Evolutionary conservation across 2,113 vertebrate genomes (phyloP), one percentile per base, ranked within the genome.

Genomic region (Sprattus sprattus): DNA sequence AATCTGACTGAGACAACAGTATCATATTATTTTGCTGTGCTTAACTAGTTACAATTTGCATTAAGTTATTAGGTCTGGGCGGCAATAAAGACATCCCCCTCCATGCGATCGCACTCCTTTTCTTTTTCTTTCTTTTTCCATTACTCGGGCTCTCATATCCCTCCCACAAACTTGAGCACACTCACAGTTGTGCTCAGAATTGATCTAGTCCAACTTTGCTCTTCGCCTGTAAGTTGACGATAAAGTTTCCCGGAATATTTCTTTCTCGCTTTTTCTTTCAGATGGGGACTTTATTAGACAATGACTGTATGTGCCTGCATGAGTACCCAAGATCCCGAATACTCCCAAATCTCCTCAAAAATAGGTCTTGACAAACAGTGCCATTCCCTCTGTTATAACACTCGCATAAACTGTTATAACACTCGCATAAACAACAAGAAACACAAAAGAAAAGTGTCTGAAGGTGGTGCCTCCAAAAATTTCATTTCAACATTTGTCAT

Each of bases 21-120:
- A 93, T 95, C 94, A 94, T 92, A 94, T 95, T 91, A 95, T 95
- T 95, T 94, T 93, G 93, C 94, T 94, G 93, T 93, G 94, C 94
- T 95, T 96, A 96, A 96, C 94, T 95, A 96, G 94, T 95, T 95
- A 94, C 93, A 95, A 95, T 95, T 95, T 95, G 95, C 94, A 95
- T 95, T 95, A 94, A 94, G 90, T 93, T 93, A 94, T 95, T 93
- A 93, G 91, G 89, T 92, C 93, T 93, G 91, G 89, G 88, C 88
- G 92, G 92, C 93, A 94, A 94, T 95, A 94, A 94, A 95, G 92
- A 88, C 87, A 47, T 75, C 90, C 83, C 89, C 86, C 88, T 88
- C 84, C 85, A 89, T 89, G 89, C 86, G 86, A 81, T 91, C 85
- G 80, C 32, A 83, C 87, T 89, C 88, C 88, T 47, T 84, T 50